A percentile compares a stretch with the other conserved stretches of the same genome.
Conservation (phyloP, 1,140 invertebrate genomes). For the Pogonognathellus flavescens region DNA sequence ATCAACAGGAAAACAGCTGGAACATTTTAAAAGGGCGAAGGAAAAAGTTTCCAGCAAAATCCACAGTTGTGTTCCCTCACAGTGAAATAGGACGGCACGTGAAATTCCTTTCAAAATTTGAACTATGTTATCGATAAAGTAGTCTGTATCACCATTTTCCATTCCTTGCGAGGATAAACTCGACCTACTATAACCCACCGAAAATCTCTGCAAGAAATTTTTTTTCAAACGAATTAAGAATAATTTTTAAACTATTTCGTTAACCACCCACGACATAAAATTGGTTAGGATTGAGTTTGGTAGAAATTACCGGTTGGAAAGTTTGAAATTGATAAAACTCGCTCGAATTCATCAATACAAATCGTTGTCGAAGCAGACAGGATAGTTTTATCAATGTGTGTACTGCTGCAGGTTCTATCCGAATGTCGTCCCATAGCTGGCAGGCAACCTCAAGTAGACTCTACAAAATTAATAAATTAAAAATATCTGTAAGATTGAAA, state of each 20-base stretch:
- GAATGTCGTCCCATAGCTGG: slow-evolving; percentile 50
- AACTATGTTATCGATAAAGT: slow-evolving; percentile 57
- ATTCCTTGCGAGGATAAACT: not conserved
- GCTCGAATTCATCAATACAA: slow-evolving; percentile 59
- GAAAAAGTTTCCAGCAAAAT: slow-evolving; percentile 54
- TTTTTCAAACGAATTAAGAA: too few species aligned
- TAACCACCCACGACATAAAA: too few species aligned
- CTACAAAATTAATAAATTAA: too few species aligned
- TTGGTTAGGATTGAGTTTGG: too few species aligned
- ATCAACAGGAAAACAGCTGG: slow-evolving; percentile 53
- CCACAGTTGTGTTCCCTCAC: slow-evolving; percentile 57
- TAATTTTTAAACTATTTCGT: too few species aligned
- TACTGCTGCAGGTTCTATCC: slow-evolving; percentile 55
- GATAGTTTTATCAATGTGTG: slow-evolving; percentile 62
- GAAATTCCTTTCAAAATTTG: slow-evolving; percentile 60
- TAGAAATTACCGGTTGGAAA: slow-evolving; percentile 10
- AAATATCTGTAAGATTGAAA: too few species aligned
- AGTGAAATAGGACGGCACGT: slow-evolving; percentile 49
- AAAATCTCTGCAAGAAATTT: not conserved
- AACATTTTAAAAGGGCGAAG: slow-evolving; percentile 54
- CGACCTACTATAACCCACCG: not conserved
- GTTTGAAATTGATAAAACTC: slow-evolving; percentile 58
- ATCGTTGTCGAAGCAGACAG: slow-evolving; percentile 38
- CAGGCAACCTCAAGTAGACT: slow-evolving; percentile 60
- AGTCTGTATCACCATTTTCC: slow-evolving; percentile 50